Evolutionary conservation across 2,888 invertebrate genomes (phyloP), one percentile per base, ranked within the genome.

Genomic region (Myopa tessellatipennis): DNA sequence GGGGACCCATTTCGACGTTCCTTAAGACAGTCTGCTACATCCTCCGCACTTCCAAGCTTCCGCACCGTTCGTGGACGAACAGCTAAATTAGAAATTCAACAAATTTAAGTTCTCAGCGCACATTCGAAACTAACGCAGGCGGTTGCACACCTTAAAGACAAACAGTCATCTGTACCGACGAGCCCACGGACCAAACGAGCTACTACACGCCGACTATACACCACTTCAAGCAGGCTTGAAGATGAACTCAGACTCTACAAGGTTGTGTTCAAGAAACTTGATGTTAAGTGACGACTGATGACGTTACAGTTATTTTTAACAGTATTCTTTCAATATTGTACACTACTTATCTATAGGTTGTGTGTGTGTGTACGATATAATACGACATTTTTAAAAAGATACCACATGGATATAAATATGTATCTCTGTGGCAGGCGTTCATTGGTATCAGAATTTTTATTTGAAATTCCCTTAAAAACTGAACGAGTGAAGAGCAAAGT

Each of bases 41-140:
- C 84, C 84, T 84, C 84, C 84, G 81, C 85, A 79, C 83, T 83
- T 86, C 86, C 86, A 86, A 87, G 86, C 86, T 86, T 85, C 84
- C 84, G 83, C 84, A 83, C 87, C 86, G 86, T 85, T 85, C 86
- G 87, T 83, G 87, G 85, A 83, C n/a, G n/a, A 82, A 12, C 55
- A 55, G 16, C 55, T 5, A 55, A 55, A 55, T 16, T 84, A 84
- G 85, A 85, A 85, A 85, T 85, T 85, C 84, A 85, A 81, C 82
- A 82, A 85, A 85, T 82, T 83, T 83, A 74, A 14, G 63, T 55
- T 55, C 16, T n/a, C 14, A 34, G 26, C 40, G 34, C 63, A 34
- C 36, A 71, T 55, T 26, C 6, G 10, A 38, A 38, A 55, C 8
- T 8, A 71, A 71, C 71, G 71, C 71, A 55, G 71, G 71, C 71